These are phyloP conservation scores for Serilophus lunatus DNA, from an alignment of 2,113 vertebrate genomes.

Conservation along the genomic window DNA sequence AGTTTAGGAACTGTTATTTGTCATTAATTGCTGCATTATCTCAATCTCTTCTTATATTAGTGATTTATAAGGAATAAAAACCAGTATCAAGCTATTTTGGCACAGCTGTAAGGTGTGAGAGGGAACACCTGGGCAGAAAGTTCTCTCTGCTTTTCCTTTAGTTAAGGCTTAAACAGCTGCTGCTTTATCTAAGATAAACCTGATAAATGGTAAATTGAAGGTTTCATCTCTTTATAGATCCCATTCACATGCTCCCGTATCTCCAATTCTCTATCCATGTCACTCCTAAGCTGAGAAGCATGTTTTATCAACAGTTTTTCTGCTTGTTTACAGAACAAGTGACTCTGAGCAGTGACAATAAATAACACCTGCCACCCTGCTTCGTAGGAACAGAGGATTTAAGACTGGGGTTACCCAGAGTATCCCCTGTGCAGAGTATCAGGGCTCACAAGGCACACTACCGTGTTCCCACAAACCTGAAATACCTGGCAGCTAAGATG, in stretches of 20 bases:
- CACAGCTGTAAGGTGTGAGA: conserved; percentile 6
- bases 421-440: not conserved
- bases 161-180: conserved; percentile 17
- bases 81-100: not conserved
- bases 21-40: conserved; percentile 59
- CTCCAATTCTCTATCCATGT: not conserved
- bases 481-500: not conserved
- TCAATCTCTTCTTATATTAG: conserved; percentile 54
- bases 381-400: not conserved
- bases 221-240: conserved; percentile 4
- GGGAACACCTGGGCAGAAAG: conserved; percentile 11
- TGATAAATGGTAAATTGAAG: conserved; percentile 37
- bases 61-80: conserved; percentile 9
- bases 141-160: not conserved
- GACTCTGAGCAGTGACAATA: not conserved
- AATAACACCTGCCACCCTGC: not conserved
- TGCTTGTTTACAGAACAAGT: not conserved
- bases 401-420: not conserved
- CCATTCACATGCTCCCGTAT: not conserved
- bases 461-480: accelerated
- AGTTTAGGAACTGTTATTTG: conserved; percentile 10
- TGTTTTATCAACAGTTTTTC: not conserved
- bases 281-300: not conserved
- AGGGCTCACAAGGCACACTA: accelerated
- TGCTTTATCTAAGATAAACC: conserved; percentile 44